Base-by-base conservation (phyloP, 1,140 invertebrate species). In the Ridgeia piscesae region DNA sequence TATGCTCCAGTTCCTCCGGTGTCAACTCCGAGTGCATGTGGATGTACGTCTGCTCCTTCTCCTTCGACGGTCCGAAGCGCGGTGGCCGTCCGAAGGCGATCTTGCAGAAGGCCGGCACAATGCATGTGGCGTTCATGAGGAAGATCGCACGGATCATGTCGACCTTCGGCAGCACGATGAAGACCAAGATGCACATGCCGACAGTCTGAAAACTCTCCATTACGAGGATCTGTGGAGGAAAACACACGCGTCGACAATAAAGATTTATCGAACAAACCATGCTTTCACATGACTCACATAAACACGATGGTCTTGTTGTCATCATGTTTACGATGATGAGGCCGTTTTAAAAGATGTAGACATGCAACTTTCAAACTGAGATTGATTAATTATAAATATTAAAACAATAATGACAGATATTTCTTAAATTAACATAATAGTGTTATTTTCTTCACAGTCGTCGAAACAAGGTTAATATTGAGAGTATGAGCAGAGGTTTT, bases 21-120 rank as follows among this genome's bases (percentile, higher is more conserved):
- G 58, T 77, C 58, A 77, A 0, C 58, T 77, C 58, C 58, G 58
- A 77, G 58, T 77, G 14, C 58, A 90, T 90, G 6, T 34, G 34
- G 89, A 34, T 21, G 34, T 90, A 42, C 89, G 89, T 90, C 89
- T 90, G 89, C 31, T 90, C 89, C 6, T 42, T 42, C 35, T 90
- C 89, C 89, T 90, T 42, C 89, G 33, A 34, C 8, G 89, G 89
- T 2, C 35, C 91, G 34, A 33, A 35, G 6, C 91, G 33, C 34
- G 91, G 91, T 1, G 34, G 34, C 34, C 48, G 33, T 42, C 92
- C 33, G 92, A 92, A 34, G 6, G 42, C n/a, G 89, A 93, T 89
- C 89, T 93, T 93, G 91, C 91, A 93, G 91, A 93, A 93, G 91
- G 91, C 92, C 33, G 93, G 93, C 88, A 93, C 50, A n/a, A 92